A percentile compares a stretch with the other conserved stretches of the same genome.
Evolutionary conservation across 37 sponge, comb jelly and placozoan species (phyloP).

Genomic region (Halisarca cf. caerulea): DNA sequence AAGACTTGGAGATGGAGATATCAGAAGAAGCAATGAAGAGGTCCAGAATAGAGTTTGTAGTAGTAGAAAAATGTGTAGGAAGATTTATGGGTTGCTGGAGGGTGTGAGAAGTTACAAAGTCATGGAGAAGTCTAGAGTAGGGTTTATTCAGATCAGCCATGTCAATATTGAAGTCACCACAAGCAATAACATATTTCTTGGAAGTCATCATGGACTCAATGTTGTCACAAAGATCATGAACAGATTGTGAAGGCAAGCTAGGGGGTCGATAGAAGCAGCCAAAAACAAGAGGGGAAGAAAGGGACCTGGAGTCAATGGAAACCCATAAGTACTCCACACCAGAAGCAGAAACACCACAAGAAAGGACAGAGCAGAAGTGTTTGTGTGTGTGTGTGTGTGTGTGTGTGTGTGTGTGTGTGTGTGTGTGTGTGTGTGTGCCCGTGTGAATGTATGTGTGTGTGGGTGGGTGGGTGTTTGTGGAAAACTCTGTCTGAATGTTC

Average conservation of each 20-base stretch:
- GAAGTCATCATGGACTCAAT: neutral
- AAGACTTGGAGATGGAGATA: neutral
- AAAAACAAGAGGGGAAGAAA: neutral
- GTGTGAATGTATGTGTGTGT: no score
- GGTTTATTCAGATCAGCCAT: neutral
- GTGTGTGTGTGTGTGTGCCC: no score
- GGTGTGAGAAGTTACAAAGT: neutral
- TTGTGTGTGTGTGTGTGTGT: no score
- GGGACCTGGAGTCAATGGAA: neutral
- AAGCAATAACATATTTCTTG: neutral
- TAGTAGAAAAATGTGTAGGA: neutral
- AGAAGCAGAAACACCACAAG: neutral
- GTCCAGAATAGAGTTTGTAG: neutral
- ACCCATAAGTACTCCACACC: neutral
- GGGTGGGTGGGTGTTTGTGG: no score
- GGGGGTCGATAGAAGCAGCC: neutral
- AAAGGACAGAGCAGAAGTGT: neutral
- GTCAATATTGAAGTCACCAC: slow-evolving; percentile 24
- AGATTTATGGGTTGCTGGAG: neutral
- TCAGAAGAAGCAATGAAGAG: slow-evolving; percentile 13
- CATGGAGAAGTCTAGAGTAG: neutral
- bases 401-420: no score
- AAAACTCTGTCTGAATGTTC: no score
- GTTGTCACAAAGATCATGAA: neutral
- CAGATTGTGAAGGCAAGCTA: neutral